Percentiles rank a stretch among this genome's conserved stretches.
Conservation (phyloP, 35 echinoderm and acorn worm genomes). For the Anneissia japonica region DNA sequence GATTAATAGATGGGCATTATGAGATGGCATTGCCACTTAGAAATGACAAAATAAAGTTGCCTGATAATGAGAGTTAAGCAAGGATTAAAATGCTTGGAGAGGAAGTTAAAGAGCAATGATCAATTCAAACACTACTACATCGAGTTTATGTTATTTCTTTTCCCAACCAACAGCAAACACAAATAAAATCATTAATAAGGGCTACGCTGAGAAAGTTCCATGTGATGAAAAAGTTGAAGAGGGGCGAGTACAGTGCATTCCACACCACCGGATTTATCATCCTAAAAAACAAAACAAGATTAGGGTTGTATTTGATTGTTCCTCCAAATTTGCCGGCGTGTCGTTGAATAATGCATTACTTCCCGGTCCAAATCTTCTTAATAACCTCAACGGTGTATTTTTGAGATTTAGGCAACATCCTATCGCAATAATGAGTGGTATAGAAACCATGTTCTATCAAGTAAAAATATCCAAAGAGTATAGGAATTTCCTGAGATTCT, state of each 20-base stretch:
- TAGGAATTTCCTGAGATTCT: constrained; percentile 31
- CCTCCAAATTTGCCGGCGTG: neutral
- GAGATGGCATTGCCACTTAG: constrained; percentile 33
- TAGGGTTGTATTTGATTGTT: neutral
- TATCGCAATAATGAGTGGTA: constrained; percentile 46
- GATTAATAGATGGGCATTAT: constrained; percentile 38
- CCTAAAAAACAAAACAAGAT: neutral
- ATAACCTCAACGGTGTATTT: neutral
- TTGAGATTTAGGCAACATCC: neutral
- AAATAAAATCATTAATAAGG: constrained; percentile 21
- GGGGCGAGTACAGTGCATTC: neutral
- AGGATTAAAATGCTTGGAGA: neutral
- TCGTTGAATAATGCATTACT: neutral
- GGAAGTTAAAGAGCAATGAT: constrained; percentile 9
- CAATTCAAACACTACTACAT: constrained; percentile 26
- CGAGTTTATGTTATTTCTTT: no score
- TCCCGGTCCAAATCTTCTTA: neutral
- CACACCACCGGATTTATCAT: constrained; percentile 2
- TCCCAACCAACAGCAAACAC: no score
- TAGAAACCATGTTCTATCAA: constrained; percentile 69
- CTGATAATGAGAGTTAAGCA: constrained; percentile 38
- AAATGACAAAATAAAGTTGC: constrained; percentile 13
- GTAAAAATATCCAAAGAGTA: constrained; percentile 20
- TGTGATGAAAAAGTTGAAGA: constrained; percentile 10
- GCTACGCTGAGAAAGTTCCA: constrained; percentile 11